phyloP scores from a whole-genome alignment of 2,797 vertebrate species.

The Discoglossus pictus region DNA sequence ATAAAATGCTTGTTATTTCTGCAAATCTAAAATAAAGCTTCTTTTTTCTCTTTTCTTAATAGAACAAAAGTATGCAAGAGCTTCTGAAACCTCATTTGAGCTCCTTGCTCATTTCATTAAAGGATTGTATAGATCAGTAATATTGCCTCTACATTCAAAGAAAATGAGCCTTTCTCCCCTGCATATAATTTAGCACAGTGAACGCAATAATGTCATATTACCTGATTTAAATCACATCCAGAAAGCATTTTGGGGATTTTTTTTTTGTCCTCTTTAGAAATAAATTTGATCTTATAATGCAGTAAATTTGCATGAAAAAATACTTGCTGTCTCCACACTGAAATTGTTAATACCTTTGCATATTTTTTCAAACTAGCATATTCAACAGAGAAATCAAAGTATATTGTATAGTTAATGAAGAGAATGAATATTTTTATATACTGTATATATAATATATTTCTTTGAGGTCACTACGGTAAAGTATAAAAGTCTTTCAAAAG shows the following conservation, averaged over 20 bases:
- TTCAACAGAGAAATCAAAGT: too few relatives aligned
- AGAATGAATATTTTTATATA: too few relatives aligned
- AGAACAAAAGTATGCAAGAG: conserved; percentile 12
- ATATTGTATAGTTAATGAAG: too few relatives aligned
- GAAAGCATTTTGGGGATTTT: background rate
- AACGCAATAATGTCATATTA: conserved; percentile 10
- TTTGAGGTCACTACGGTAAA: too few relatives aligned
- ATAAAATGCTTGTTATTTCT: background rate
- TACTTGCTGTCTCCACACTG: background rate
- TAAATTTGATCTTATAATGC: background rate
- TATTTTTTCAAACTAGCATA: background rate
- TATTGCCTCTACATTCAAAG: background rate
- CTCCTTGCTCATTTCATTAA: conserved; percentile 20
- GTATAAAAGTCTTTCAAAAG: too few relatives aligned
- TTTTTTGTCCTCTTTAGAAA: conserved; percentile 3
- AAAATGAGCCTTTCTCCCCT: background rate
- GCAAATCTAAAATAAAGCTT: background rate
- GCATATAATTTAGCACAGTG: conserved; percentile 1
- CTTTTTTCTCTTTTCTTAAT: conserved; percentile 7
- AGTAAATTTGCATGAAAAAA: background rate
- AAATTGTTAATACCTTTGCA: background rate
- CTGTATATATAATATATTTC: too few relatives aligned
- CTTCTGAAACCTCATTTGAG: conserved; percentile 3
- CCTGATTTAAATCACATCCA: conserved; percentile 19
- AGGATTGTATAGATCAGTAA: conserved; percentile 15